These are phyloP conservation scores for Drosophila nr. medialis DNA, from an alignment of 2,888 invertebrate genomes.

Conservation along the genomic window DNA sequence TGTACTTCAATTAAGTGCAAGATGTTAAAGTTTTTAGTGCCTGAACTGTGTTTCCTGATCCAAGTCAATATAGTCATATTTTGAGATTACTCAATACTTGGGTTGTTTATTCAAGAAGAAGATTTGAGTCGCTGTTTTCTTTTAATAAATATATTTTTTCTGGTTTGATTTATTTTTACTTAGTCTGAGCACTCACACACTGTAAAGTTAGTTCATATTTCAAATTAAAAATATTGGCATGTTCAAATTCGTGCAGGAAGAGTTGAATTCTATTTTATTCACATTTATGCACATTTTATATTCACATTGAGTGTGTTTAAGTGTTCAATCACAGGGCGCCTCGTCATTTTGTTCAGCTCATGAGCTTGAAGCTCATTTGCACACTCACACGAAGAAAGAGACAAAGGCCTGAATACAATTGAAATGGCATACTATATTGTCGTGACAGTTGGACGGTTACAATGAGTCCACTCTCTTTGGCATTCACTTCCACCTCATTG, in stretches of 20 bases:
- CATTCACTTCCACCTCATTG: conserved; percentile 56
- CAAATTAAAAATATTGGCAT: not conserved
- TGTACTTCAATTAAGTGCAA: not conserved
- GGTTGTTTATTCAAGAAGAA: not conserved
- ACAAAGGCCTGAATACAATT: conserved; percentile 6
- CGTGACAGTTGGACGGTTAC: conserved; percentile 21
- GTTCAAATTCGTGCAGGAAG: not conserved
- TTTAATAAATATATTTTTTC: not conserved
- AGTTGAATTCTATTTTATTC: not conserved
- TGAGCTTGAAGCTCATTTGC: conserved; percentile 3
- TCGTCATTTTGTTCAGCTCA: not conserved
- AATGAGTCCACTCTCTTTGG: conserved; percentile 39
- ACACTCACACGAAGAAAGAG: not conserved
- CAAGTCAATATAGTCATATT: not conserved
- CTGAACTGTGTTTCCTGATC: not conserved
- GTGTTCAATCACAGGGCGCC: not conserved
- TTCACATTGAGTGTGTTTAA: not conserved
- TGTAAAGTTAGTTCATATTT: not conserved
- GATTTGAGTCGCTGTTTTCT: not conserved
- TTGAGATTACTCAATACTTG: not conserved
- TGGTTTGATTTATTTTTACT: not conserved
- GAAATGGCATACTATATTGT: conserved; percentile 12
- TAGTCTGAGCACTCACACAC: not conserved
- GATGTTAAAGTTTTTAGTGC: not conserved
- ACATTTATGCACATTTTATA: not conserved